These are phyloP conservation scores for Sycophaga agraensis DNA, from an alignment of 1,140 invertebrate species.

Conservation along the genomic window DNA sequence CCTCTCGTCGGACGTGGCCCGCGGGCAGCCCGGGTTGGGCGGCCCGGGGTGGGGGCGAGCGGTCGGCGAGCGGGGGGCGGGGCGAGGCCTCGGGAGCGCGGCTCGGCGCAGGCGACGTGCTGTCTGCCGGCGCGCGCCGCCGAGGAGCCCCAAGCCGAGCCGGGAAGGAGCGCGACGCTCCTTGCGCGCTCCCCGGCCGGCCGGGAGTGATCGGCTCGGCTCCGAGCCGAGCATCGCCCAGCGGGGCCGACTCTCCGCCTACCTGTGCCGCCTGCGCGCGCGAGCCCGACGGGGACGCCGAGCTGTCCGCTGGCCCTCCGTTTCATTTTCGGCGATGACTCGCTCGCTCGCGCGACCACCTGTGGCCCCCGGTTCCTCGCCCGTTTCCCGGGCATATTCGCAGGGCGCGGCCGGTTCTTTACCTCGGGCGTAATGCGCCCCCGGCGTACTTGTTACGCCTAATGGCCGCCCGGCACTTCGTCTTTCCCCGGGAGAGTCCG, in stretches of 20 bases:
- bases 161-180: neutral
- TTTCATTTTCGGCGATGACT: neutral
- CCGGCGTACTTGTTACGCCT: too few species aligned
- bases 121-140: constrained; percentile 2
- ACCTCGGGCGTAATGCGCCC: too few species aligned
- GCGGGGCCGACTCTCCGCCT: neutral
- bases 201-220: neutral
- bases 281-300: neutral
- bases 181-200: neutral
- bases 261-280: neutral
- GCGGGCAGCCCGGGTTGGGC: too few species aligned
- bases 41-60: too few species aligned
- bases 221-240: neutral
- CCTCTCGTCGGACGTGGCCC: too few species aligned
- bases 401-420: neutral
- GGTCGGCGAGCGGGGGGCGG: too few species aligned
- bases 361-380: neutral
- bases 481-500: neutral
- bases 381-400: neutral
- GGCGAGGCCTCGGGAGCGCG: too few species aligned
- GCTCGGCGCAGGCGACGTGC: constrained; percentile 12
- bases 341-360: neutral
- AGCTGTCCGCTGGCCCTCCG: neutral
- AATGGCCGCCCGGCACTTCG: neutral
- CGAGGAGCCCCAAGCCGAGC: neutral